phyloP scores from a whole-genome alignment of 2,888 invertebrate genomes.

The Pristionchus exspectatus region DNA sequence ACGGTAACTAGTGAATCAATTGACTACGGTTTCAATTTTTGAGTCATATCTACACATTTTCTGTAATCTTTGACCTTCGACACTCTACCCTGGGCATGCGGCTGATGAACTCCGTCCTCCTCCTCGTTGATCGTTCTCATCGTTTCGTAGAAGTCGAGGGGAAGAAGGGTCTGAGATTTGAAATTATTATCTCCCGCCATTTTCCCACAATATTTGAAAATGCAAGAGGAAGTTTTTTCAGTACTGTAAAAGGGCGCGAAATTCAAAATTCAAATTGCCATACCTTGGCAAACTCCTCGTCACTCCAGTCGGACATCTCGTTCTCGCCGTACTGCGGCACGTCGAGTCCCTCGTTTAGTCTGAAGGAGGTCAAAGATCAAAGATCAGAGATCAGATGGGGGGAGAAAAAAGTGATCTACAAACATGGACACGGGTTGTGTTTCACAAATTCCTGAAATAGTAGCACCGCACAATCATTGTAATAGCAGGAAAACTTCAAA shows the following conservation, averaged over 20 bases:
- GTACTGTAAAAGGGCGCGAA: neutral
- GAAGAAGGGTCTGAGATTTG: conserved; percentile 68
- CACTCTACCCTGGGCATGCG: conserved; percentile 57
- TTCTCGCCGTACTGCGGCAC: conserved; percentile 71
- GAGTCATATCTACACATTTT: neutral
- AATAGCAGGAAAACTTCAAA: neutral
- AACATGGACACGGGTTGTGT: too few species aligned
- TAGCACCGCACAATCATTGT: too few species aligned
- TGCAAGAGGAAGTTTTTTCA: neutral
- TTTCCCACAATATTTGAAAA: neutral
- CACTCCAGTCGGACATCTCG: conserved; percentile 74
- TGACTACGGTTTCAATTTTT: too few species aligned
- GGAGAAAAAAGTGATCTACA: neutral
- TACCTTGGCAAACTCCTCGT: conserved; percentile 74
- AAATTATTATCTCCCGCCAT: neutral
- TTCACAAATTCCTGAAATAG: too few species aligned
- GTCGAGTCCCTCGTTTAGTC: conserved; percentile 31
- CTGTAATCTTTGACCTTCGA: neutral
- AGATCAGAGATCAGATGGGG: neutral
- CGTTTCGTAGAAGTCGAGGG: conserved; percentile 67
- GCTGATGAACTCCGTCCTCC: conserved; percentile 69
- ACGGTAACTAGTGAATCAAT: too few species aligned
- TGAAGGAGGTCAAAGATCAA: conserved; percentile 3
- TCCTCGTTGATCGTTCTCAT: conserved; percentile 66
- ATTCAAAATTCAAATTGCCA: neutral